These are phyloP conservation scores for Holothuria scabra DNA, from an alignment of 53 echinoderm and acorn worm species.

Conservation along the genomic window DNA sequence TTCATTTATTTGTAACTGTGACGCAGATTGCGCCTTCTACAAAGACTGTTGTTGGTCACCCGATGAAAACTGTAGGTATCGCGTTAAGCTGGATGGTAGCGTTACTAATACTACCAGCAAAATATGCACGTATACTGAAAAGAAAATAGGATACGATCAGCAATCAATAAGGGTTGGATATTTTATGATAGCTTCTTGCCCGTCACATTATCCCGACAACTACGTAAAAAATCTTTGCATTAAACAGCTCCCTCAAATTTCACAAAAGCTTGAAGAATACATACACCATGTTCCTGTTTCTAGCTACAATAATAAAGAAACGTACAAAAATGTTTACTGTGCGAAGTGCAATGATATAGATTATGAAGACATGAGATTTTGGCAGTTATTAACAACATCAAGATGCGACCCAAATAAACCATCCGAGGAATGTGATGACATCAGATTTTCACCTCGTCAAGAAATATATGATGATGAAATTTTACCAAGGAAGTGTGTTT, in stretches of 20 bases:
- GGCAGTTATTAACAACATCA: background rate
- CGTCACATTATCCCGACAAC: background rate
- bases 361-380: background rate
- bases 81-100: no score
- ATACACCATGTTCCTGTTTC: background rate
- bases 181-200: background rate
- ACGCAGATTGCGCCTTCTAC: background rate
- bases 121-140: no score
- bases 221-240: background rate
- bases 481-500: background rate
- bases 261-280: background rate
- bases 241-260: background rate
- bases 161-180: background rate
- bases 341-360: background rate
- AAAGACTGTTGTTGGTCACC: background rate
- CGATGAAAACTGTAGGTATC: no score
- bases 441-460: background rate
- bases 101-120: no score
- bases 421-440: background rate
- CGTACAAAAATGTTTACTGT: conserved; percentile 1
- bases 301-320: background rate
- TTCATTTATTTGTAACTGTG: background rate
- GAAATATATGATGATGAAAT: background rate
- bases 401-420: background rate
- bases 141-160: no score